These are phyloP conservation scores for Phoebastria nigripes DNA, from an alignment of 2,797 vertebrate genomes.

Conservation along the genomic window DNA sequence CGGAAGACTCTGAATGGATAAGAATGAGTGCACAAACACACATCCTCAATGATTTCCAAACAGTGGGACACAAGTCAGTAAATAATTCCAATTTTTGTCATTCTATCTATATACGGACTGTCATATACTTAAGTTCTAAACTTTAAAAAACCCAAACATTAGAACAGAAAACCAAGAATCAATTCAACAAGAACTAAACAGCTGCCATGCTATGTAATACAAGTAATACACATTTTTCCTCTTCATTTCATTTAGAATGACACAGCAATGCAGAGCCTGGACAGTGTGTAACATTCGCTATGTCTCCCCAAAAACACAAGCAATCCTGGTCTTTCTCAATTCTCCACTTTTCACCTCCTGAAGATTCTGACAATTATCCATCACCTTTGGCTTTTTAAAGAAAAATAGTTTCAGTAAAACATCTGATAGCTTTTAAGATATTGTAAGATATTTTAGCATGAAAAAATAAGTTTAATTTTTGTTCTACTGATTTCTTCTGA, in stretches of 20 bases:
- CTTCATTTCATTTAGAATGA: neutral
- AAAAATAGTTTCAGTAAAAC: neutral
- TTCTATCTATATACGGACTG: neutral
- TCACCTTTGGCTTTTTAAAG: neutral
- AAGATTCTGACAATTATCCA: neutral
- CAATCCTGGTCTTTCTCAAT: no score
- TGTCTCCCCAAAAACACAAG: neutral
- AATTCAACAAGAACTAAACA: neutral
- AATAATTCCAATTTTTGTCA: neutral
- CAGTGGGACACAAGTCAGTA: neutral
- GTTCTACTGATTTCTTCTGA: neutral
- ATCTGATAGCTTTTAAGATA: neutral
- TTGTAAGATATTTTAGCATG: neutral
- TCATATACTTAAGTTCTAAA: neutral
- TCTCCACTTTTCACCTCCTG: neutral
- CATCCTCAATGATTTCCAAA: neutral
- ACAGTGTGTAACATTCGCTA: neutral
- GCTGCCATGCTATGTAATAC: neutral
- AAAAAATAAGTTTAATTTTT: neutral
- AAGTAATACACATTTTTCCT: neutral
- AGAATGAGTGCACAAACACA: neutral
- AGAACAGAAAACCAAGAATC: neutral
- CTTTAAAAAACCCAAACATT: fast-evolving
- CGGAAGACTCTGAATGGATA: neutral
- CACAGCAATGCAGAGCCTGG: neutral